Evolutionary conservation across 2,113 vertebrate species (phyloP).

Genomic region (Pachyramphus minor): DNA sequence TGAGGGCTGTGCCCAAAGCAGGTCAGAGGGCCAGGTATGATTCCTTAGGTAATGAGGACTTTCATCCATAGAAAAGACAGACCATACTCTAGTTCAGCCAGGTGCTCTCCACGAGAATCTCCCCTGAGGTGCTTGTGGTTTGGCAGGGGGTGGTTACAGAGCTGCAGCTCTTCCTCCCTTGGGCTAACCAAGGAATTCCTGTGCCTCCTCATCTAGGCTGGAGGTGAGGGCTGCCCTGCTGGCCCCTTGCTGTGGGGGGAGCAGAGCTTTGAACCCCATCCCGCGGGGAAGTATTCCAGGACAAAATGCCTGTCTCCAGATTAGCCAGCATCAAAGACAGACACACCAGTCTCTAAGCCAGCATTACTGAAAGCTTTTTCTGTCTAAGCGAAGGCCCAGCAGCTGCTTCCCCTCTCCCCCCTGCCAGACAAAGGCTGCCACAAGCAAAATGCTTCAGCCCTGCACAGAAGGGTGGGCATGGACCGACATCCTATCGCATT

Average conservation of each 20-base stretch:
- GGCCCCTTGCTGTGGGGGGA: not conserved
- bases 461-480: not conserved
- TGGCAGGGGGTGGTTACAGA: not conserved
- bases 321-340: not conserved
- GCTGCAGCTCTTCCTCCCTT: constrained; percentile 18
- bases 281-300: not conserved
- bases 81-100: not conserved
- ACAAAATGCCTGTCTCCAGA: not conserved
- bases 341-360: not conserved
- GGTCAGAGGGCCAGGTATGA: not conserved
- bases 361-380: not conserved
- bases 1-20: not conserved
- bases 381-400: not conserved
- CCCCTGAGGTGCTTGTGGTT: not conserved
- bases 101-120: not conserved
- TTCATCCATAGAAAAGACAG: not conserved
- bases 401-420: constrained; percentile 25
- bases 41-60: not conserved
- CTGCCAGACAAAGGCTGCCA: constrained; percentile 24
- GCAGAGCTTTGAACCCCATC: not conserved
- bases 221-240: not conserved
- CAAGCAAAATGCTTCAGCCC: not conserved
- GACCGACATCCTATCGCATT: not conserved
- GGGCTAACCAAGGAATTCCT: not conserved
- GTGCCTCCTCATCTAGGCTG: not conserved